Percentiles rank a stretch among this genome's conserved stretches.
Conservation (phyloP, 2,797 vertebrate species). For the Tolypeutes matacus region DNA sequence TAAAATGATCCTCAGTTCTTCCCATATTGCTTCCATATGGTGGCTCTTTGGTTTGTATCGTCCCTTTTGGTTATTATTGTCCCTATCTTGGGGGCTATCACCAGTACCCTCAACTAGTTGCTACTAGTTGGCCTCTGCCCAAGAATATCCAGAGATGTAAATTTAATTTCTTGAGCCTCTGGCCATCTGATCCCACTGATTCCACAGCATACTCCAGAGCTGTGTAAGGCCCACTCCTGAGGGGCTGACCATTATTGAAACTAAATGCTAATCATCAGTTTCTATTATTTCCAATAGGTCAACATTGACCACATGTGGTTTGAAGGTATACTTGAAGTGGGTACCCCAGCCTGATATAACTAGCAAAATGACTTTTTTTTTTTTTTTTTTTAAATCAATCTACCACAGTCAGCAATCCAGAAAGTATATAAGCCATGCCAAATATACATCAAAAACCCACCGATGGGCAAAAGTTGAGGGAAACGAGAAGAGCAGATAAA, state of each 20-base stretch:
- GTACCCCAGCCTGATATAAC: background rate
- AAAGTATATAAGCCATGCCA: background rate
- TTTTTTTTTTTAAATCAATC: background rate
- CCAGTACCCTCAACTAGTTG: background rate
- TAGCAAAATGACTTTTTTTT: slow-evolving; percentile 49
- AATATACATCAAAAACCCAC: background rate
- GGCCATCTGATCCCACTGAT: background rate
- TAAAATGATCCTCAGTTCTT: background rate
- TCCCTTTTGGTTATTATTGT: no score
- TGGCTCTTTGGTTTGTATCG: background rate
- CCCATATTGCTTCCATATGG: background rate
- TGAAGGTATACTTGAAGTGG: background rate
- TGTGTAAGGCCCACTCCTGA: background rate
- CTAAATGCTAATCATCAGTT: background rate
- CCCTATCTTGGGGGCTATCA: background rate
- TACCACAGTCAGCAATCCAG: background rate
- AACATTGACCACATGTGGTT: background rate
- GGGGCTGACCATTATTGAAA: background rate
- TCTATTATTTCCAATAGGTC: background rate
- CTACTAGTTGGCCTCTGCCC: background rate
- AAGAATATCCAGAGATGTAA: background rate
- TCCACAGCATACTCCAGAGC: background rate
- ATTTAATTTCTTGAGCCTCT: background rate
- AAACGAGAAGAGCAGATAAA: slow-evolving; percentile 13
- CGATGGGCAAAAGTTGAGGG: background rate